Base-by-base conservation (phyloP, 2,888 invertebrate species). In the Lordiphosa andalusiaca region DNA sequence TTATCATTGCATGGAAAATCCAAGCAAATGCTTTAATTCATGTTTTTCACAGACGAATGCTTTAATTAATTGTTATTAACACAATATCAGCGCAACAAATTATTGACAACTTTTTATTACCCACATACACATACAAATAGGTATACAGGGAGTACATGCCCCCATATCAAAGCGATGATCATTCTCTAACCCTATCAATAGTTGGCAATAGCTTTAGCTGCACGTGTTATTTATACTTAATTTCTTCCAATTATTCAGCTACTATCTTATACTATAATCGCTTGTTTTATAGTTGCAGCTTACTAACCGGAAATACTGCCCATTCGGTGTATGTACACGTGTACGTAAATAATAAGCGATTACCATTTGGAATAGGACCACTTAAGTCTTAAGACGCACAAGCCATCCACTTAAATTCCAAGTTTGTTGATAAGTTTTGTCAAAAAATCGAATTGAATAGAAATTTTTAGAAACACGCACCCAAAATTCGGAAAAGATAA, bases 211-310 rank as follows among this genome's bases (percentile, higher is more conserved):
- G 50, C 38, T 39, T 48, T 6, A 49, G 52, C 30, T 54, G 60
- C 80, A 61, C 54, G 48, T 56, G 57, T 63, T 62, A 50, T 59
- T 51, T 55, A 51, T 57, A 67, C 53, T 73, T 81, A 81, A 73
- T 80, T 64, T 83, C 68, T 80, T 77, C 64, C 63, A 77, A 77
- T 77, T 77, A 83, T 83, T 80, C 65, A 70, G 57, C 59, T 83
- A 62, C 49, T 25, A 25, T 25, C 72, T 54, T 70, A 63, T 66
- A 60, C 75, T 66, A 73, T 76, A 78, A 81, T 84, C 71, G 71
- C 63, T 54, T 49, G 55, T 64, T 76, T 39, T 12, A 37, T 41
- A 46, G 42, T 62, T 53, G 41, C 21, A 55, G 36, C 64, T 57
- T 66, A 63, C 47, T 57, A 84, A 84, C 84, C 78, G 78, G 78